Base-by-base conservation (phyloP, 2,888 invertebrate genomes). In the Pandemis cinnamomeana region DNA sequence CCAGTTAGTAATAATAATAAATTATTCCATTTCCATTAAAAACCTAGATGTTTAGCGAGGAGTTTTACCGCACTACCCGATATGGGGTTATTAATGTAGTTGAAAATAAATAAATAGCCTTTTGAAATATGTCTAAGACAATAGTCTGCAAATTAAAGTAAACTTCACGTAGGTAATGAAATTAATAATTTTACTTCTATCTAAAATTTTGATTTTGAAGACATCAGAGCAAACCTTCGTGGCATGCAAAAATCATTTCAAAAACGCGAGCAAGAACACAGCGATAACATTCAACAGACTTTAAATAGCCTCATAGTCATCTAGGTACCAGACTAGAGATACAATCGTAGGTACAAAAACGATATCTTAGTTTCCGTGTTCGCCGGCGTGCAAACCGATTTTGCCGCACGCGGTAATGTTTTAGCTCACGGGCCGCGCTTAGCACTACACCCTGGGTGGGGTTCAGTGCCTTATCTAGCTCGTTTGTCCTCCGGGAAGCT, bases 401-500 rank as follows among this genome's bases (percentile, higher is more conserved):
- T 73, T 58, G 42, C 60, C 64, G 42, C 64, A 61, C 41, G 67
- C 69, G 71, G 72, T 69, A 69, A 73, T 72, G 75, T 70, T 60
- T 69, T 64, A 71, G 68, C 70, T 27, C 66, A 70, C 55, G 58
- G 76, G 78, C 71, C 53, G 77, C 53, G 77, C 78, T 80, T 76
- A 79, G 78, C 79, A 75, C 62, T 74, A 55, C 55, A 55, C 15
- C 55, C 64, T 70, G 83, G 82, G 82, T 83, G 82, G 83, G 80
- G 78, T 82, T 82, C 83, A 80, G 79, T 78, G 80, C 81, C 87
- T 92, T 92, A 92, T 92, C 91, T 86, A 78, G 80, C 85, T 90
- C 91, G 91, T 92, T 91, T 89, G 90, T 90, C 86, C 88, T 86
- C 82, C 82, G 84, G 89, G 89, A 91, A 90, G 87, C 89, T 87